Percentiles rank a stretch among this genome's conserved stretches.
Conservation (phyloP, 2,888 invertebrate genomes). For the Ferdinandea cuprea region DNA sequence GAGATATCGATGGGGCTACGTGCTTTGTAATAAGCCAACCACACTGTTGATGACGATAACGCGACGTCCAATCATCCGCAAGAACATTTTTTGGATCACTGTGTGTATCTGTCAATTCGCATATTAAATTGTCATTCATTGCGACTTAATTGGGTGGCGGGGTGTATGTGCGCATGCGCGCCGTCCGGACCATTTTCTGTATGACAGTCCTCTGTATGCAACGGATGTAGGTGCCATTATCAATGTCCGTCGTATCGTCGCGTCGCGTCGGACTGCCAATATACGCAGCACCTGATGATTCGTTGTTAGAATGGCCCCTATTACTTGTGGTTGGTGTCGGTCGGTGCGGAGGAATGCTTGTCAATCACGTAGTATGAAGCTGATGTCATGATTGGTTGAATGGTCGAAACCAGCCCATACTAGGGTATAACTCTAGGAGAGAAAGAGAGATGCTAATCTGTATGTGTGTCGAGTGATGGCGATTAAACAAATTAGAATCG, state of each 20-base stretch:
- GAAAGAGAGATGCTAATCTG: slow-evolving; percentile 25
- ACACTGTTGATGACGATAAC: slow-evolving; percentile 54
- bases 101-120: slow-evolving; percentile 42
- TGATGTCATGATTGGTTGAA: slow-evolving; percentile 10
- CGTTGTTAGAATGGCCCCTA: slow-evolving; percentile 14
- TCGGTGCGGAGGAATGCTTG: slow-evolving; percentile 6
- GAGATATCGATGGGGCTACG: background rate
- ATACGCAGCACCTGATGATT: slow-evolving; percentile 39
- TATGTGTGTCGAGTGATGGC: slow-evolving; percentile 37
- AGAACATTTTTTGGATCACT: slow-evolving; percentile 35
- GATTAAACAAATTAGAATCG: slow-evolving; percentile 57
- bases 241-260: slow-evolving; percentile 21
- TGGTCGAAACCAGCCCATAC: background rate
- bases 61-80: slow-evolving; percentile 49
- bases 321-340: slow-evolving; percentile 2
- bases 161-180: slow-evolving; percentile 1
- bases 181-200: background rate
- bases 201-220: slow-evolving; percentile 2
- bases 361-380: slow-evolving; percentile 27
- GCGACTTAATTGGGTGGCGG: slow-evolving; percentile 31
- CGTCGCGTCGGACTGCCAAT: slow-evolving; percentile 27
- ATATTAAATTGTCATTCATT: slow-evolving; percentile 63
- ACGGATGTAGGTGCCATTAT: slow-evolving; percentile 61
- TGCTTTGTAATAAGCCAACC: slow-evolving; percentile 31
- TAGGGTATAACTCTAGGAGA: background rate